phyloP scores from a whole-genome alignment of 1,140 invertebrate genomes.

The Archivesica marissinica region DNA sequence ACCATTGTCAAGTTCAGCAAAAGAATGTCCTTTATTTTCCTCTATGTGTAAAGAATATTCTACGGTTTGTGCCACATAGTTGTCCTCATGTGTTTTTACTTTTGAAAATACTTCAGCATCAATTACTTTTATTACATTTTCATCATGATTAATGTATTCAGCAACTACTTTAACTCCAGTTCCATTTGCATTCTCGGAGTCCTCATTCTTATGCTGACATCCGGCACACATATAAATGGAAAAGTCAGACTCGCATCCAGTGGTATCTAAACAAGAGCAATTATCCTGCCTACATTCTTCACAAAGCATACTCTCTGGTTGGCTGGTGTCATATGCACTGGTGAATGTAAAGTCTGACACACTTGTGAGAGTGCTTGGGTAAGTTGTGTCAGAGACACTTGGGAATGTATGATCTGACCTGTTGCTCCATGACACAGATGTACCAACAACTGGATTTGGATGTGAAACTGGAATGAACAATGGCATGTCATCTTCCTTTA shows the following conservation, averaged over 20 bases:
- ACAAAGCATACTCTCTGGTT: slow-evolving; percentile 37
- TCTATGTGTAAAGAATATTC: not conserved
- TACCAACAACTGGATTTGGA: not conserved
- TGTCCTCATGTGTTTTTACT: not conserved
- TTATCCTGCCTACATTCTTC: slow-evolving; percentile 25
- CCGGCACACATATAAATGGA: slow-evolving; percentile 24
- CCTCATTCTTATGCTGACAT: not conserved
- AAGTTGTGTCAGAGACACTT: slow-evolving; percentile 46
- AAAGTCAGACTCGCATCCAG: slow-evolving; percentile 55
- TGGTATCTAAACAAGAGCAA: slow-evolving; percentile 44
- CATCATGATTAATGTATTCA: not conserved
- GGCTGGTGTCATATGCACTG: slow-evolving; percentile 37
- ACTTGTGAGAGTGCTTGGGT: slow-evolving; percentile 40
- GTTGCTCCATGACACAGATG: not conserved
- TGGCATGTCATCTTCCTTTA: slow-evolving; percentile 13
- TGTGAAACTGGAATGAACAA: not conserved
- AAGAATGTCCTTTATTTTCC: not conserved
- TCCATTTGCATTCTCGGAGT: not conserved
- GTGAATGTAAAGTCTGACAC: slow-evolving; percentile 30
- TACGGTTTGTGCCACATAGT: not conserved
- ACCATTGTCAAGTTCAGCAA: not conserved
- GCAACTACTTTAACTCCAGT: slow-evolving; percentile 20
- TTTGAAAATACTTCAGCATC: slow-evolving; percentile 4
- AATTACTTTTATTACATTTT: not conserved
- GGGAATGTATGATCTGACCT: slow-evolving; percentile 24